Conservation (phyloP, 2,888 invertebrate genomes). For the Antitype chi region DNA sequence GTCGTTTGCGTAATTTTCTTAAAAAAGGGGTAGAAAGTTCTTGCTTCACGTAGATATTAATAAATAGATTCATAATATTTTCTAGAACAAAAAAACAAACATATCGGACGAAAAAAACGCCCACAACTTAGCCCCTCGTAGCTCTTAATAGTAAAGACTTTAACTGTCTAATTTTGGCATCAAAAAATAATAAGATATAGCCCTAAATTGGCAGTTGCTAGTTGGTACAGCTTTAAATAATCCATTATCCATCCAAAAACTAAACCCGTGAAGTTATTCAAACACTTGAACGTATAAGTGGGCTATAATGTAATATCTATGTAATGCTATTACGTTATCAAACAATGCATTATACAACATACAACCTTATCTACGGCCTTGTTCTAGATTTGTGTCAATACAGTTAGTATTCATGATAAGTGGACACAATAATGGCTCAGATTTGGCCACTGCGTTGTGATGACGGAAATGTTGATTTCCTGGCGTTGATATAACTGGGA, state of each 20-base stretch:
- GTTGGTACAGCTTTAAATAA: neutral
- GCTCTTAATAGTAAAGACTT: neutral
- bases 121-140: neutral
- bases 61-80: neutral
- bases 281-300: conserved; percentile 14
- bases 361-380: conserved; percentile 56
- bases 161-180: neutral
- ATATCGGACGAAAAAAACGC: neutral
- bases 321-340: conserved; percentile 50
- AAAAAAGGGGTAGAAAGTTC: too few species aligned
- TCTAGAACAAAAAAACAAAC: neutral
- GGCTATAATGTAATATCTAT: conserved; percentile 16
- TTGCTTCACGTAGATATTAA: too few species aligned
- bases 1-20: too few species aligned
- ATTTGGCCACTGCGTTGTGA: neutral
- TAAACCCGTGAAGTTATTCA: neutral
- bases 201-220: neutral
- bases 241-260: conserved; percentile 1
- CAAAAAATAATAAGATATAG: neutral
- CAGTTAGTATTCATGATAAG: conserved; percentile 34
- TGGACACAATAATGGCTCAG: conserved; percentile 2
- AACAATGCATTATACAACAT: conserved; percentile 44
- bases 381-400: conserved; percentile 52
- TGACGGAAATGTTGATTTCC: conserved; percentile 5
- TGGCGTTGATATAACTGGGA: neutral